Evolutionary conservation across 2,888 invertebrate genomes (phyloP).

Genomic region (Cetonia aurata): DNA sequence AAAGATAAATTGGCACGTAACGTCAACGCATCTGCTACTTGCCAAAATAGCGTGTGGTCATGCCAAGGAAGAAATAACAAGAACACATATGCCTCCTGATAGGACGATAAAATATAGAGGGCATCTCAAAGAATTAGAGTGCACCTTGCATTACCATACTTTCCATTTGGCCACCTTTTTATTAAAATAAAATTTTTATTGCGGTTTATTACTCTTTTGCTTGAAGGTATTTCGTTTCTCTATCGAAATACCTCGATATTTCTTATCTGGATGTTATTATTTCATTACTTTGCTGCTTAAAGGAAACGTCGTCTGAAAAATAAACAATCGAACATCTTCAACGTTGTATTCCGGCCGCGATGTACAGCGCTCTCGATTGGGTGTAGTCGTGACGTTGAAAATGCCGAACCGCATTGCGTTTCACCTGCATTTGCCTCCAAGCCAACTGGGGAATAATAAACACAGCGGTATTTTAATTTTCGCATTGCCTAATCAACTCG

Average conservation of each 20-base stretch:
- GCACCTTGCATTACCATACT: conserved; percentile 8
- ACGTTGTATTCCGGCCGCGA: conserved; percentile 14
- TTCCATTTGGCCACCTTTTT: no score
- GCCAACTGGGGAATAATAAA: conserved; percentile 49
- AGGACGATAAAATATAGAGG: conserved; percentile 12
- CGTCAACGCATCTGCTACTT: conserved; percentile 34
- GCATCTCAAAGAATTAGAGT: conserved; percentile 13
- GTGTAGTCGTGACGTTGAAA: conserved; percentile 33
- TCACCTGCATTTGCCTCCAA: conserved; percentile 50
- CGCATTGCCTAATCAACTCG: conserved; percentile 53
- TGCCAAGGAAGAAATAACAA: conserved; percentile 20
- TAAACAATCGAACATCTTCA: neutral
- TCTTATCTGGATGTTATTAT: no score
- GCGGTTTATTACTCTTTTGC: no score
- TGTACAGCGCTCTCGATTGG: conserved; percentile 3
- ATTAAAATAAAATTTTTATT: no score
- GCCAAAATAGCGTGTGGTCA: conserved; percentile 20
- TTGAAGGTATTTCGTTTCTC: no score
- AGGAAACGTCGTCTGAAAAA: no score
- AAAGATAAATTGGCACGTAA: conserved; percentile 36
- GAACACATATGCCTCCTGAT: conserved; percentile 24
- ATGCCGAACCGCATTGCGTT: conserved; percentile 38
- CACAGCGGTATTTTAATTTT: conserved; percentile 53
- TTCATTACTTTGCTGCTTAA: no score
- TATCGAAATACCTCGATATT: no score